phyloP scores from a whole-genome alignment of 2,888 invertebrate species.

The Acronicta leporina region DNA sequence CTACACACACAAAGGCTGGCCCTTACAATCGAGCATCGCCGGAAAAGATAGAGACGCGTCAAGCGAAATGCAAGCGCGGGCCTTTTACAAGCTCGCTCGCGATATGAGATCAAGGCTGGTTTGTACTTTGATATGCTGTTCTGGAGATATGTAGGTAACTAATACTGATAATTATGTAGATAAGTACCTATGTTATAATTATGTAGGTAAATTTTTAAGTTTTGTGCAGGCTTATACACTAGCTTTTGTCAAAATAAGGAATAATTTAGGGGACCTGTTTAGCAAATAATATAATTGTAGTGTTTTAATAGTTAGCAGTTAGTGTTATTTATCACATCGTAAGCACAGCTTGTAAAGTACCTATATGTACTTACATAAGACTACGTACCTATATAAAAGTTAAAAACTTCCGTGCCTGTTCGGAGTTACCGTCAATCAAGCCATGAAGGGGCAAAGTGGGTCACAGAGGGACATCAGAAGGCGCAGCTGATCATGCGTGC shows the following conservation, averaged over 20 bases:
- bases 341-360: too few species aligned
- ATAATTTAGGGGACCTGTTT: too few species aligned
- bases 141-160: too few species aligned
- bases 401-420: slow-evolving; percentile 20
- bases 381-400: not conserved
- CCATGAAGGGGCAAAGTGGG: slow-evolving; percentile 39
- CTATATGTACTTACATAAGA: not conserved
- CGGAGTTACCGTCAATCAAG: slow-evolving; percentile 1
- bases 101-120: not conserved
- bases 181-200: too few species aligned
- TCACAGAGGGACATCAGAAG: slow-evolving; percentile 31
- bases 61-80: slow-evolving; percentile 43
- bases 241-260: too few species aligned
- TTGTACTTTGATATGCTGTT: not conserved
- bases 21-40: slow-evolving; percentile 30
- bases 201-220: too few species aligned
- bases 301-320: too few species aligned
- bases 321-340: too few species aligned
- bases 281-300: too few species aligned
- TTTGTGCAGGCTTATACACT: too few species aligned
- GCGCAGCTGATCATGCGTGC: too few species aligned
- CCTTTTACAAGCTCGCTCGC: slow-evolving; percentile 15
- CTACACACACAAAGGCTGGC: slow-evolving; percentile 26
- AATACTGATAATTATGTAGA: too few species aligned
- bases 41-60: slow-evolving; percentile 22